Conservation (phyloP, 2,113 vertebrate genomes). For the Sceloporus undulatus region DNA sequence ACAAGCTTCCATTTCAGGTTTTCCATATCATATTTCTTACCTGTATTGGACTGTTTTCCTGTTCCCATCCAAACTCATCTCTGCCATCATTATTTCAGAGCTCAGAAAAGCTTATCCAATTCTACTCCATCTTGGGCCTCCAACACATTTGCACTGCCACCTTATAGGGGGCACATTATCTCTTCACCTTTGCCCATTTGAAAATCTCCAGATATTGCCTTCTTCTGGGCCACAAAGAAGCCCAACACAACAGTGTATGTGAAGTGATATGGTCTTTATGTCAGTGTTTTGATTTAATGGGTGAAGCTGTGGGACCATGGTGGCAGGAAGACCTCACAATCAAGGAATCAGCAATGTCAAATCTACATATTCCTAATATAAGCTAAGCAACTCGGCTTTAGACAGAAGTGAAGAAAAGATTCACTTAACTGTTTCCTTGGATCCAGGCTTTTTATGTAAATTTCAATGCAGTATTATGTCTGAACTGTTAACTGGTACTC, state of each 20-base stretch:
- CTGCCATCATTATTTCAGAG: too few relatives aligned
- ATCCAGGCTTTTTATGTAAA: not conserved
- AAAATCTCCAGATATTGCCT: too few relatives aligned
- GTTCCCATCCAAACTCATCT: too few relatives aligned
- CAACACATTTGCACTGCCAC: not conserved
- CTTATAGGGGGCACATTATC: not conserved
- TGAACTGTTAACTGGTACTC: not conserved
- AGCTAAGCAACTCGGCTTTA: not conserved
- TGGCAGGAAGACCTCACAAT: not conserved
- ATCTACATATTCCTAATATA: not conserved
- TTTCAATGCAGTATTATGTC: not conserved
- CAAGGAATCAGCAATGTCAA: not conserved
- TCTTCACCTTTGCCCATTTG: too few relatives aligned
- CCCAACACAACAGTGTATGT: too few relatives aligned
- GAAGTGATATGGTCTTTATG: not conserved
- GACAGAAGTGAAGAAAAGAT: too few relatives aligned
- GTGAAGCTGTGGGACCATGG: not conserved
- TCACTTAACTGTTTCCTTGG: not conserved
- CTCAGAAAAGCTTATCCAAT: too few relatives aligned
- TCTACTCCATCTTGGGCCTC: not conserved
- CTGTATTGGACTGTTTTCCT: too few relatives aligned
- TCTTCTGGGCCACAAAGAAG: too few relatives aligned
- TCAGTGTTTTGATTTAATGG: not conserved
- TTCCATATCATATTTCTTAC: too few relatives aligned
- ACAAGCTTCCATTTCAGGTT: not conserved